A percentile compares a stretch with the other conserved stretches of the same genome.
Conservation (phyloP, 1,140 invertebrate genomes). For the Caerostris darwini region DNA sequence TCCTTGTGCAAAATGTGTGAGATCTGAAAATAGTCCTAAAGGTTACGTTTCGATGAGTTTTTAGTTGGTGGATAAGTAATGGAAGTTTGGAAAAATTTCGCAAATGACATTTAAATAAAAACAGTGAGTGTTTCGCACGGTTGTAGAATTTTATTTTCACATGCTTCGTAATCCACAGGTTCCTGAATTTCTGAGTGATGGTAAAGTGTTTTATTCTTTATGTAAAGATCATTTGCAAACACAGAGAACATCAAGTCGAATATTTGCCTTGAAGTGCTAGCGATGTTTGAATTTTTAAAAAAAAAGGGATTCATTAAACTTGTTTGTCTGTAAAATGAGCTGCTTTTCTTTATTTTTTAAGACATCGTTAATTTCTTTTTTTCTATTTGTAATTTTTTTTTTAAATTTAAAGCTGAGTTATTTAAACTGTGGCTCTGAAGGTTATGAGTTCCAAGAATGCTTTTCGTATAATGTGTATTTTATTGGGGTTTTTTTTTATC, state of each 20-base stretch:
- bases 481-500: no score
- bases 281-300: neutral
- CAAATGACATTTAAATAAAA: conserved; percentile 25
- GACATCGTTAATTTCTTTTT: no score
- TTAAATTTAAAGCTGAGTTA: no score
- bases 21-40: neutral
- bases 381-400: no score
- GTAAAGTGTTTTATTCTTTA: neutral
- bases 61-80: neutral
- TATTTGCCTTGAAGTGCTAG: neutral
- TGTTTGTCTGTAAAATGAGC: no score
- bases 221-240: neutral
- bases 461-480: no score
- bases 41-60: conserved; percentile 21
- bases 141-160: neutral
- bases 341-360: no score
- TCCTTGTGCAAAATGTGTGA: neutral
- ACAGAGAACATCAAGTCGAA: neutral
- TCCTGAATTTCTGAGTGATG: neutral
- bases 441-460: no score
- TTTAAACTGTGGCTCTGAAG: no score
- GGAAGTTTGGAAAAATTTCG: conserved; percentile 11
- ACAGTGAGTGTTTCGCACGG: neutral
- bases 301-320: neutral
- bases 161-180: neutral